A percentile compares a stretch with the other conserved stretches of the same genome.
phyloP scores from a whole-genome alignment of 2,797 vertebrate genomes.

The Heterohyrax brucei region DNA sequence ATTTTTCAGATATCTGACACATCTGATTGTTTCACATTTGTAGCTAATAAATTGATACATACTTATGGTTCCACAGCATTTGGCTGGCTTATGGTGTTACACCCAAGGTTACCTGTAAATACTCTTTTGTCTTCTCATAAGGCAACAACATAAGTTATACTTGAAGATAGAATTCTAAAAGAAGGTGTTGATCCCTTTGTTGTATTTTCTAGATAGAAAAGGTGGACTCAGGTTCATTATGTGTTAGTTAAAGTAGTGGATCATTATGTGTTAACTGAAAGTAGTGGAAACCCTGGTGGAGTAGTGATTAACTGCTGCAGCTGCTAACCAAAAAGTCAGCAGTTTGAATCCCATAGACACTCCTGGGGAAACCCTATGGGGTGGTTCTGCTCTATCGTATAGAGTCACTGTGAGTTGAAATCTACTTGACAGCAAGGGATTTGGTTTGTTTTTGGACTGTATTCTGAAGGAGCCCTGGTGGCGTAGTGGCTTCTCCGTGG shows the following conservation, averaged over 20 bases:
- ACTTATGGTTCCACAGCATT: too few species aligned
- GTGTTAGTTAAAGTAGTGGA: conserved; percentile 57
- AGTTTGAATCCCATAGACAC: too few species aligned
- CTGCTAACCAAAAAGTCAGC: too few species aligned
- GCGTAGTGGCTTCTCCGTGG: not conserved
- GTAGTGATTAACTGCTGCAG: too few species aligned
- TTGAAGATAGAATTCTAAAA: conserved; percentile 26
- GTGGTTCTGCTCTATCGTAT: too few species aligned
- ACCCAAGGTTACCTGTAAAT: conserved; percentile 25
- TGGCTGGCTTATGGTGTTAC: not conserved
- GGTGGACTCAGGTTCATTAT: conserved; percentile 4
- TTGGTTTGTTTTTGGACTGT: not conserved
- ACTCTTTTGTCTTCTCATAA: not conserved
- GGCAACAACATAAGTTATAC: conserved; percentile 46
- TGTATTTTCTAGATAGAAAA: conserved; percentile 60
- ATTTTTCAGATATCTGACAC: conserved; percentile 44
- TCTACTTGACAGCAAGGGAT: too few species aligned
- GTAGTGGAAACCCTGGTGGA: too few species aligned
- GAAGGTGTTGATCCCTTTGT: conserved; percentile 37
- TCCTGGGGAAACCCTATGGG: too few species aligned
- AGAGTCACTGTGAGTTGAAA: too few species aligned
- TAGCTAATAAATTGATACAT: not conserved
- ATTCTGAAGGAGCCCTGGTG: not conserved
- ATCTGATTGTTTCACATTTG: conserved; percentile 19
- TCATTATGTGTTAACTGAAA: too few species aligned